phyloP scores from a whole-genome alignment of 2,797 vertebrate species.

The Sebastolobus altivelis region DNA sequence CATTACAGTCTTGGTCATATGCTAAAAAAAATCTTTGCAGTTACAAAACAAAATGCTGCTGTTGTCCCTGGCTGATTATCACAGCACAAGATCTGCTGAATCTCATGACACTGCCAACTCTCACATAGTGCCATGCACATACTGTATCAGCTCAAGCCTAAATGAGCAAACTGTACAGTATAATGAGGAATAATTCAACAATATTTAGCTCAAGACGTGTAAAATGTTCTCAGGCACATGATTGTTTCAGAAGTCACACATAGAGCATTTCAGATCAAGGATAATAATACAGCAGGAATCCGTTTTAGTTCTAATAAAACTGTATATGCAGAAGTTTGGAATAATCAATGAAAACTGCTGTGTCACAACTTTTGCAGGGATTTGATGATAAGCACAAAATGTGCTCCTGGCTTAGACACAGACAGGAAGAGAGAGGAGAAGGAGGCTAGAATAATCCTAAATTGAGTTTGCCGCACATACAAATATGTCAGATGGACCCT shows the following conservation, averaged over 20 bases:
- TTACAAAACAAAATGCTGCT: conserved; percentile 17
- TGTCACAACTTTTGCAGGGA: conserved; percentile 41
- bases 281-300: conserved; percentile 22
- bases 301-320: conserved; percentile 36
- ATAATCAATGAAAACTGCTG: conserved; percentile 44
- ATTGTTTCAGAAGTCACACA: conserved; percentile 21
- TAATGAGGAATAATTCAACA: neutral
- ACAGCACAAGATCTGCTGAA: conserved; percentile 40
- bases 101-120: conserved; percentile 21
- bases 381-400: conserved; percentile 37
- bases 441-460: conserved; percentile 30
- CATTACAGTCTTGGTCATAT: conserved; percentile 14
- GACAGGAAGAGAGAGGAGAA: conserved; percentile 6
- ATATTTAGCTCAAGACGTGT: conserved; percentile 8
- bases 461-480: conserved; percentile 43
- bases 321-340: conserved; percentile 36
- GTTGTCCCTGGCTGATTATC: conserved; percentile 25
- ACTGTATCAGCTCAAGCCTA: neutral
- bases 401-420: conserved; percentile 30
- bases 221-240: conserved; percentile 3
- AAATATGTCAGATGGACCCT: conserved; percentile 30
- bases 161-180: conserved; percentile 13
- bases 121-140: conserved; percentile 5
- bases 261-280: conserved; percentile 5
- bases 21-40: conserved; percentile 6